These are phyloP conservation scores for Agrypnia vestita DNA, from an alignment of 1,140 invertebrate genomes.

Conservation along the genomic window DNA sequence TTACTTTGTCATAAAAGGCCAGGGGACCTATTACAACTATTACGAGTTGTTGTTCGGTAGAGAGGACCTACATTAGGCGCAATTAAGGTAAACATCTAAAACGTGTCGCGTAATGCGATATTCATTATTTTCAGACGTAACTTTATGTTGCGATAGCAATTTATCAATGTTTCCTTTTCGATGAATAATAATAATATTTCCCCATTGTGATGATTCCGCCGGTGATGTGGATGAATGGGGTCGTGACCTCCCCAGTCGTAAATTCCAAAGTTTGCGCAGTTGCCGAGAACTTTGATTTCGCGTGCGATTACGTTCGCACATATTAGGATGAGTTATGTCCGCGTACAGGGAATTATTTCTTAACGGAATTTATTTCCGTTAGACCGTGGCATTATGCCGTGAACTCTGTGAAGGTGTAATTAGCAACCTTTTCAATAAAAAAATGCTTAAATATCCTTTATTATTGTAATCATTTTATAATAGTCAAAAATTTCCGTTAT, in stretches of 20 bases:
- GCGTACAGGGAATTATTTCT: neutral
- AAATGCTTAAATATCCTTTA: too few relatives aligned
- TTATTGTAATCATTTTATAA: too few relatives aligned
- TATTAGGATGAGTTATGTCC: conserved; percentile 1
- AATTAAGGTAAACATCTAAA: too few relatives aligned
- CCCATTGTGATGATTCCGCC: conserved; percentile 3
- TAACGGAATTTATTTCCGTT: neutral
- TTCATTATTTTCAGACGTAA: too few relatives aligned
- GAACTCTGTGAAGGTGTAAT: too few relatives aligned
- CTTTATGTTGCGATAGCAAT: neutral
- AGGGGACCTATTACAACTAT: too few relatives aligned
- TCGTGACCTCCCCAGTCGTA: neutral
- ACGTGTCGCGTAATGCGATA: too few relatives aligned
- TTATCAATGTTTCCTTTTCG: neutral
- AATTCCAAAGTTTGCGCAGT: neutral
- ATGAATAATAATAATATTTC: neutral
- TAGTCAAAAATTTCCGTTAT: too few relatives aligned
- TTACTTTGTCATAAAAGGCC: too few relatives aligned
- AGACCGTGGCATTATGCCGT: neutral
- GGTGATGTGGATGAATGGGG: neutral
- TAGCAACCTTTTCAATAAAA: too few relatives aligned
- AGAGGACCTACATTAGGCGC: too few relatives aligned
- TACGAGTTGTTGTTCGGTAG: too few relatives aligned
- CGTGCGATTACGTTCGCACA: conserved; percentile 16
- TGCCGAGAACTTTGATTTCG: conserved; percentile 15